These are phyloP conservation scores for Spea hammondii DNA, from an alignment of 2,797 vertebrate species.

Conservation along the genomic window DNA sequence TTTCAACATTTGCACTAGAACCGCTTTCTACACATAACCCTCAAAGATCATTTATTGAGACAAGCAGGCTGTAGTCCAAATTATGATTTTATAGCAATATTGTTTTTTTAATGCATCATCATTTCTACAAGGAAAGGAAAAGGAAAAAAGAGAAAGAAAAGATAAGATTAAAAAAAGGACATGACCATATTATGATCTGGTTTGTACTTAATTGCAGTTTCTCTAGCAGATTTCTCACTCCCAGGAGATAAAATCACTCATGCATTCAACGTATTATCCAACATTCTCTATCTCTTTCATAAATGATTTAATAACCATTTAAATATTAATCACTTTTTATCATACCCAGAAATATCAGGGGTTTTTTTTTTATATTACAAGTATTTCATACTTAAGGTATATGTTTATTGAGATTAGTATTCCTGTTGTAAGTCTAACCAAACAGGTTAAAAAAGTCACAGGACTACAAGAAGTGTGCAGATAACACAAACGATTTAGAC, in stretches of 20 bases:
- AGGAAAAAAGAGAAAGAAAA: neutral
- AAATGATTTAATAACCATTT: slow-evolving; percentile 24
- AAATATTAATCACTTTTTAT: slow-evolving; percentile 12
- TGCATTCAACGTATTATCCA: neutral
- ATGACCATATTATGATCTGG: slow-evolving; percentile 9
- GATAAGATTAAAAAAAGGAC: neutral
- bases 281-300: slow-evolving; percentile 16
- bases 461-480: too few species aligned
- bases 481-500: too few species aligned
- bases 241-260: slow-evolving; percentile 22
- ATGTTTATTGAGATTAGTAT: too few species aligned
- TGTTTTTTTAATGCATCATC: neutral
- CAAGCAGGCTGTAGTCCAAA: neutral
- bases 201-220: slow-evolving; percentile 8
- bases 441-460: too few species aligned
- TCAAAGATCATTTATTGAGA: neutral
- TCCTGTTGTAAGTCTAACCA: too few species aligned
- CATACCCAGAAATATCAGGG: neutral
- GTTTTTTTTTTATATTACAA: too few species aligned
- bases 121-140: neutral
- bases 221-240: slow-evolving; percentile 10
- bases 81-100: neutral
- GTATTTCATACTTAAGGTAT: too few species aligned
- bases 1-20: too few species aligned
- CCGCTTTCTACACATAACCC: neutral